phyloP scores from a whole-genome alignment of 2,797 vertebrate genomes.

The Alosa sapidissima region DNA sequence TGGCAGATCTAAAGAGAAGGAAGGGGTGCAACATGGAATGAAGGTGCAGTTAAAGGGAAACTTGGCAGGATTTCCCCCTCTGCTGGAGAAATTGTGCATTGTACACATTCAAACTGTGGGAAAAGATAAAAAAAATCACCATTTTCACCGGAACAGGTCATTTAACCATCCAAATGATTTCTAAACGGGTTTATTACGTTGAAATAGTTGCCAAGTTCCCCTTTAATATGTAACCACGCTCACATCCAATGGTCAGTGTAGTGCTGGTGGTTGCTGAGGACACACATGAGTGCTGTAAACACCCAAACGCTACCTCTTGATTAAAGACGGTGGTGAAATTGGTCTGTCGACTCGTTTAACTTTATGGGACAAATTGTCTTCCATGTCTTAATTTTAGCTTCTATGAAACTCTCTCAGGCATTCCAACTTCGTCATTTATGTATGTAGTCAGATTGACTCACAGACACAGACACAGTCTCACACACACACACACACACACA shows the following conservation, averaged over 20 bases:
- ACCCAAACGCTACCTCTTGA: neutral
- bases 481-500: neutral
- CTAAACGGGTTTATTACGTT: too few relatives aligned
- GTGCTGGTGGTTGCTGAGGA: neutral
- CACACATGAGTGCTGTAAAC: neutral
- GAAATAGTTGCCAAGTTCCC: too few relatives aligned
- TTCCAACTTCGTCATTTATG: neutral
- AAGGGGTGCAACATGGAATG: neutral
- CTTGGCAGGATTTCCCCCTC: too few relatives aligned
- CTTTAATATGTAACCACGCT: neutral
- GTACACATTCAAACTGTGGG: too few relatives aligned
- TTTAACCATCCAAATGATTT: too few relatives aligned
- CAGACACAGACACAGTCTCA: neutral
- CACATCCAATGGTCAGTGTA: neutral
- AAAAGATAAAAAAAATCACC: too few relatives aligned
- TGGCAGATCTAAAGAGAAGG: neutral
- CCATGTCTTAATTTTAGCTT: neutral
- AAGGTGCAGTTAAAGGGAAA: neutral
- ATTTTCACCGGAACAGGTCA: too few relatives aligned
- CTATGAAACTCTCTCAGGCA: neutral
- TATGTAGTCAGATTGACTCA: neutral
- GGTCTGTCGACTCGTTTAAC: neutral
- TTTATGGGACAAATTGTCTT: neutral
- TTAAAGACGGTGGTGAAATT: neutral
- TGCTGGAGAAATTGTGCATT: too few relatives aligned